Percentiles rank a stretch among this genome's conserved stretches.
Evolutionary conservation across 2,888 invertebrate genomes (phyloP).

Genomic region (Amphipyra tragopoginis): DNA sequence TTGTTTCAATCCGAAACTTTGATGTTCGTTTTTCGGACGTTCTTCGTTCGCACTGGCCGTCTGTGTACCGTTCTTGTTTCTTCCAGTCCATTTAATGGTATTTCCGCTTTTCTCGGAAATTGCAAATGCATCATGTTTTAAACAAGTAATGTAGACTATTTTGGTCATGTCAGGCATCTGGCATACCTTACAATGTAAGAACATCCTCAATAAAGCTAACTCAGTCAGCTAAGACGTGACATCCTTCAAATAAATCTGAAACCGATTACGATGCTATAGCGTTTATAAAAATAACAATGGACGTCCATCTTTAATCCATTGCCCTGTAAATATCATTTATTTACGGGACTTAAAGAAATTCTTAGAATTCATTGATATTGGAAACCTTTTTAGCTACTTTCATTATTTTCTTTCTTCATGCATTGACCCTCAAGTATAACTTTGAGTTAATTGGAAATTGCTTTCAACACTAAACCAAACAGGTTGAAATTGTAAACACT

Average conservation of each 20-base stretch:
- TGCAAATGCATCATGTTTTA: not conserved
- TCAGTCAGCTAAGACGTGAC: constrained; percentile 32
- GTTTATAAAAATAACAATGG: constrained; percentile 30
- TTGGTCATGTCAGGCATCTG: constrained; percentile 17
- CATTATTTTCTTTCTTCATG: no score
- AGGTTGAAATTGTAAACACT: no score
- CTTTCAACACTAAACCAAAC: no score
- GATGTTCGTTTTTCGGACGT: no score
- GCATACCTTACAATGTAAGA: constrained; percentile 12
- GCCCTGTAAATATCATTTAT: constrained; percentile 2
- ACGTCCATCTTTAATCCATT: constrained; percentile 15
- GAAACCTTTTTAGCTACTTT: no score
- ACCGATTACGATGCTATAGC: constrained; percentile 43
- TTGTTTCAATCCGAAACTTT: no score
- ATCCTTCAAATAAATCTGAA: constrained; percentile 33
- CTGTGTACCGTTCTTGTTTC: no score
- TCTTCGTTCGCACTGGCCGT: no score
- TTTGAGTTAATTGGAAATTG: no score
- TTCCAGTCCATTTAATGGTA: not conserved
- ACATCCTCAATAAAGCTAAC: constrained; percentile 42
- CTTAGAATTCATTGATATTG: constrained; percentile 10
- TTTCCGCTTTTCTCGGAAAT: constrained; percentile 1
- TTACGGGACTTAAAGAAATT: constrained; percentile 3
- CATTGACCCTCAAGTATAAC: no score
- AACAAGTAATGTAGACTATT: constrained; percentile 14